Evolutionary conservation across 92 coral and sea anemone genomes (phyloP).

Genomic region (Phenganax marumi): DNA sequence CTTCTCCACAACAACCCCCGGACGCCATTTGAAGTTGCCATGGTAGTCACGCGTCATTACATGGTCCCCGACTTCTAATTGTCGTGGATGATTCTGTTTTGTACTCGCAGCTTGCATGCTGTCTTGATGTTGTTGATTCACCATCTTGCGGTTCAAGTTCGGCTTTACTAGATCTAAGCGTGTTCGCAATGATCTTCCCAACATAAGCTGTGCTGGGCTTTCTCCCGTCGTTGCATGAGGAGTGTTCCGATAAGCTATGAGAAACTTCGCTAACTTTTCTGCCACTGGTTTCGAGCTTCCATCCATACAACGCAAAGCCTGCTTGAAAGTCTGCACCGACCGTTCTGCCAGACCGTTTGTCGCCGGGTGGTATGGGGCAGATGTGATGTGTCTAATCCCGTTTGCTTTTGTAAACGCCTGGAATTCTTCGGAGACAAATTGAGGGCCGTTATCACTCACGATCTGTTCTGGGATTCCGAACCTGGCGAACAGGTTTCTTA

Average conservation of each 20-base stretch:
- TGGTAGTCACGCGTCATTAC: too few relatives aligned
- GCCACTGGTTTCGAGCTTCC: not conserved
- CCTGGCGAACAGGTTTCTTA: not conserved
- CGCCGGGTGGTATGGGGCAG: constrained; percentile 63
- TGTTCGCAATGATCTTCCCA: not conserved
- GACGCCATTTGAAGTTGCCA: too few relatives aligned
- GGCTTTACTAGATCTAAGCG: not conserved
- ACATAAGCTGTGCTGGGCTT: not conserved
- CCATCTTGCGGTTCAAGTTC: not conserved
- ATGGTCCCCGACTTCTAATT: too few relatives aligned
- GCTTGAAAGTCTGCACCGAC: not conserved
- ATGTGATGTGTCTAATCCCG: constrained; percentile 52
- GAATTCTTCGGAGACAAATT: constrained; percentile 52
- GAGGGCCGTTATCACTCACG: too few relatives aligned
- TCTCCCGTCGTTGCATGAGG: not conserved
- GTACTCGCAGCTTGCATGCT: too few relatives aligned
- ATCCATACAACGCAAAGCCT: too few relatives aligned
- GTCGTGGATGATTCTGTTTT: too few relatives aligned
- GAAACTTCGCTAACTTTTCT: not conserved
- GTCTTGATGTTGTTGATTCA: too few relatives aligned
- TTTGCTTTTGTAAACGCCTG: constrained; percentile 40
- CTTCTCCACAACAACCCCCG: too few relatives aligned
- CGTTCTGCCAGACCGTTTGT: constrained; percentile 45
- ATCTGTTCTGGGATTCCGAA: too few relatives aligned
- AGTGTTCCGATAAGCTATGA: not conserved